phyloP scores from a whole-genome alignment of 2,888 invertebrate genomes.

The Pteria penguin region DNA sequence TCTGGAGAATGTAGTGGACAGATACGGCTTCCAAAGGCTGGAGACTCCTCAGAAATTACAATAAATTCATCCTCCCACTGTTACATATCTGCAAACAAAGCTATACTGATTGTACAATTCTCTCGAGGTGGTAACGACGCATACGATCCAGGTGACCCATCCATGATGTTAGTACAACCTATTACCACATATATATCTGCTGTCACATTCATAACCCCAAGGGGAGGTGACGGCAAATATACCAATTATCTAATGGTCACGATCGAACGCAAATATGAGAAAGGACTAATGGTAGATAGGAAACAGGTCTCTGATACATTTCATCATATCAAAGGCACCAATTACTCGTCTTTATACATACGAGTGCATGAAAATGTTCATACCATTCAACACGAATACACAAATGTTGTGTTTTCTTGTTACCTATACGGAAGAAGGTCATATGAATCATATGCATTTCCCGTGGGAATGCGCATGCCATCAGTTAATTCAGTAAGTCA shows the following conservation, averaged over 20 bases:
- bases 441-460: neutral
- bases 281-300: neutral
- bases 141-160: neutral
- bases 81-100: neutral
- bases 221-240: neutral
- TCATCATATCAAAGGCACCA: neutral
- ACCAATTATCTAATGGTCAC: neutral
- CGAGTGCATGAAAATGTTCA: neutral
- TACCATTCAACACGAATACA: neutral
- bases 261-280: neutral
- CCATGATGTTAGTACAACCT: neutral
- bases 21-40: neutral
- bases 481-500: neutral
- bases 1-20: neutral
- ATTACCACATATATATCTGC: neutral
- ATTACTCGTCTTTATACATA: neutral
- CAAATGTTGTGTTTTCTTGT: neutral
- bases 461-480: neutral
- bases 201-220: neutral
- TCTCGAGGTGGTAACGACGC: neutral
- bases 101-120: neutral
- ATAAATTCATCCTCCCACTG: neutral
- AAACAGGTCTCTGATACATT: neutral
- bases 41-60: neutral
- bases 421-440: neutral